Base-by-base conservation (phyloP, 2,113 vertebrate genomes). In the Chaetodon trifascialis region DNA sequence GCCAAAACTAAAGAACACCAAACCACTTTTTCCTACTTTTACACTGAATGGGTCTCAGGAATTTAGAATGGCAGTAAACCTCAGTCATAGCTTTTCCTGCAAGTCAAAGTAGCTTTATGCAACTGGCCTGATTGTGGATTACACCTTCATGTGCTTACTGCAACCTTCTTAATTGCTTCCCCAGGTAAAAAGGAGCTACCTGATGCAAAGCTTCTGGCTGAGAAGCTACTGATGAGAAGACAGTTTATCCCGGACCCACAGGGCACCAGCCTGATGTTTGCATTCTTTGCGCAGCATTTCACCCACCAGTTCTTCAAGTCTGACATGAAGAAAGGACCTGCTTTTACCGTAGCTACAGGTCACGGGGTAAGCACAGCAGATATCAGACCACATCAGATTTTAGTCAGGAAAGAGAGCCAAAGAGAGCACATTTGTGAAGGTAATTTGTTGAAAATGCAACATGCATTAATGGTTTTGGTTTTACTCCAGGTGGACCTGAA, bases 231-330 rank as follows among this genome's bases (percentile, higher is more conserved):
- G 44, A 56, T 97, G 21, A 95, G 98, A 73, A 96, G 92, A 77
- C 93, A 96, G 85, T 99, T 99, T 34, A 97, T 99, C 65, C 97
- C 97, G 0, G 98, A 99, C 47, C 98, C 98, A 0, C 98, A 99
- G 90, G 96, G 96, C 79, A 95, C 97, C 55, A 99, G 97, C 21
- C 90, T 99, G 82, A 99, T 99, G 98, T 99, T 99, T 63, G 96
- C 97, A 0, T 99, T 99, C 94, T 99, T 99, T 40, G 98, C 98
- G 3, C 98, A 99, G 65, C 98, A 99, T 88, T 99, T 99, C 87
- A 97, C 97, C 0, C 98, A 99, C 74, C 98, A 99, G 70, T 99
- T 97, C 93, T 99, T 99, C 89, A 99, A 99, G 94, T 96, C 97
- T 0, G 98, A 99, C 75, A 91, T 93, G 81, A 97, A 97, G 77